Conservation (phyloP, 2,888 invertebrate genomes). For the Ganaspis brasiliensis region DNA sequence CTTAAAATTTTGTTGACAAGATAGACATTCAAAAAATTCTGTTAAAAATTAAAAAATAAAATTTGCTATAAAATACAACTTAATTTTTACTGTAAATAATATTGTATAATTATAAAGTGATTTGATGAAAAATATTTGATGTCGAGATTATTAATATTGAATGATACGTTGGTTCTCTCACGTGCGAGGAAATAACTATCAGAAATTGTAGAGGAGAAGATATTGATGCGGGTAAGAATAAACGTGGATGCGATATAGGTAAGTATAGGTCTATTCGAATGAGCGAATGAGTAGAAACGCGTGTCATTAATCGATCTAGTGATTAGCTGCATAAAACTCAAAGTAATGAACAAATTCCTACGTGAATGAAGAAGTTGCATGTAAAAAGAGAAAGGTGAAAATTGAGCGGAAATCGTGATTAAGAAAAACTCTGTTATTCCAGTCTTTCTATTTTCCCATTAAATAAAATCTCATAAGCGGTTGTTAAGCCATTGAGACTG, state of each 20-base stretch:
- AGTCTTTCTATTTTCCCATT: not conserved
- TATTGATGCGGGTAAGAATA: constrained; percentile 23
- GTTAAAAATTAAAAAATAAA: too few species aligned
- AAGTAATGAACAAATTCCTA: constrained; percentile 34
- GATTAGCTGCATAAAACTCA: constrained; percentile 12
- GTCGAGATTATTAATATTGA: not conserved
- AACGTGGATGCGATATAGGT: constrained; percentile 13
- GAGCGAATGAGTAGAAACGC: not conserved
- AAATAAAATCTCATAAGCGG: not conserved
- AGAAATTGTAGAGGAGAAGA: constrained; percentile 24
- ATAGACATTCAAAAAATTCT: too few species aligned
- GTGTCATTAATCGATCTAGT: constrained; percentile 35
- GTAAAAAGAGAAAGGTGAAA: constrained; percentile 21
- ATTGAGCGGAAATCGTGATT: constrained; percentile 23
- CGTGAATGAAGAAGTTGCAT: not conserved
- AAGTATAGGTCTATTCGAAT: constrained; percentile 25
- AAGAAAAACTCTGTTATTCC: not conserved
- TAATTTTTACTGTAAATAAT: too few species aligned
- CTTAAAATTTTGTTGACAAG: too few species aligned
- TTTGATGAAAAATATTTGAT: too few species aligned
- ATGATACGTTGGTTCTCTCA: constrained; percentile 10
- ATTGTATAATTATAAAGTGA: too few species aligned
- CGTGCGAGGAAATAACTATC: constrained; percentile 30
- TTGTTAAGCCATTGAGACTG: too few species aligned
- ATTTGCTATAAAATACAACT: too few species aligned